phyloP scores from a whole-genome alignment of 2,888 invertebrate genomes.

The Caenorhabditis sp. region DNA sequence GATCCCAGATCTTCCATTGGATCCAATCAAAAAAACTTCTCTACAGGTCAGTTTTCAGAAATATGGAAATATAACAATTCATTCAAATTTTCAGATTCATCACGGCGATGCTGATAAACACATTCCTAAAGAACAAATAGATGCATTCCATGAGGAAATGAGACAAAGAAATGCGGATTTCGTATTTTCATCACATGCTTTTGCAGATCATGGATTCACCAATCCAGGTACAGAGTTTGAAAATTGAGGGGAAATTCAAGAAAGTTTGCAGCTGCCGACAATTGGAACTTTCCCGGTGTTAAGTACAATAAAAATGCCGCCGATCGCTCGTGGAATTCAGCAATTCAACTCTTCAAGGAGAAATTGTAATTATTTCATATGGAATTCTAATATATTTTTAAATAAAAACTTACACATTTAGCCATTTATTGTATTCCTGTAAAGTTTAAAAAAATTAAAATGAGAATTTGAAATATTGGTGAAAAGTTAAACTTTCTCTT shows the following conservation, averaged over 20 bases:
- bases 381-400: no score
- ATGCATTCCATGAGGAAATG: slow-evolving; percentile 55
- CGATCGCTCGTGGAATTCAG: slow-evolving; percentile 48
- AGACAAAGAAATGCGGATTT: slow-evolving; percentile 59
- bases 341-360: slow-evolving; percentile 43
- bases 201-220: slow-evolving; percentile 63
- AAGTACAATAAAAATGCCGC: slow-evolving; percentile 52
- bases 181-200: slow-evolving; percentile 54
- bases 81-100: slow-evolving; percentile 27
- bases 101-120: slow-evolving; percentile 65
- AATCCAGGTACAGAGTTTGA: slow-evolving; percentile 34
- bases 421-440: no score
- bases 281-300: slow-evolving; percentile 35
- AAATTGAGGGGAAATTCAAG: slow-evolving; percentile 2
- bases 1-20: slow-evolving; percentile 43
- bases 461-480: no score
- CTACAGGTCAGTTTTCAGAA: slow-evolving; percentile 28
- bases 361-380: no score
- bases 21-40: slow-evolving; percentile 36
- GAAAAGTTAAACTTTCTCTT: no score
- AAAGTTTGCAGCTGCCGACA: slow-evolving; percentile 26
- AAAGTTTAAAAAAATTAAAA: no score
- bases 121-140: slow-evolving; percentile 46
- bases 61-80: no score
- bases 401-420: no score